Conservation (phyloP, 2,113 vertebrate species). For the Salvelinus alpinus region DNA sequence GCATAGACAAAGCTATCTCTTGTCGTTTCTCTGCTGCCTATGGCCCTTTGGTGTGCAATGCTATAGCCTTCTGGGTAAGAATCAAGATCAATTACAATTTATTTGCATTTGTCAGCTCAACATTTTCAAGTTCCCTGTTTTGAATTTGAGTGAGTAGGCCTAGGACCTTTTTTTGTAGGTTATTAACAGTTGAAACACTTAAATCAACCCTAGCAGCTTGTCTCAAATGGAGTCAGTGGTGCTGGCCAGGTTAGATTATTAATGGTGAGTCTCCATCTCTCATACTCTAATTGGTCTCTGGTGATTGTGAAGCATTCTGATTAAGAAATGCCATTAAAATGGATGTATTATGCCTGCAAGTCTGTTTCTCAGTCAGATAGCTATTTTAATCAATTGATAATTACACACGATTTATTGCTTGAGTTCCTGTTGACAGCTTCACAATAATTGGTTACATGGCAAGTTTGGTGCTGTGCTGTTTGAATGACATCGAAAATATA, state of each 20-base stretch:
- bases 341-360: constrained; percentile 68
- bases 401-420: constrained; percentile 68
- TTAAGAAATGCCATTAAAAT: constrained; percentile 77
- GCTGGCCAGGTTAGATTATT: constrained; percentile 54
- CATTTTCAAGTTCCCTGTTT: background rate
- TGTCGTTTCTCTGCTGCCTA: constrained; percentile 27
- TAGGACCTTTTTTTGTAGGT: background rate
- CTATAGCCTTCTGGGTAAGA: constrained; percentile 25
- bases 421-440: constrained; percentile 56
- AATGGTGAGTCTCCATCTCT: constrained; percentile 68
- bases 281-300: constrained; percentile 72
- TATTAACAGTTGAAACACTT: constrained; percentile 15
- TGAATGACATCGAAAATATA: background rate
- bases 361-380: constrained; percentile 63
- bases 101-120: too few relatives aligned
- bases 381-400: constrained; percentile 73
- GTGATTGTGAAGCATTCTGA: constrained; percentile 72
- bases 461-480: constrained; percentile 18
- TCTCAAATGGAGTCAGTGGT: constrained; percentile 38
- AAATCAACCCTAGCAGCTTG: constrained; percentile 21
- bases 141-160: constrained; percentile 6
- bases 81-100: too few relatives aligned
- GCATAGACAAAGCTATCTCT: constrained; percentile 50
- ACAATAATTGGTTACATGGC: constrained; percentile 47
- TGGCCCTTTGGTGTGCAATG: constrained; percentile 24